Evolutionary conservation across 2,113 vertebrate species (phyloP).

Genomic region (Leiothrix lutea): DNA sequence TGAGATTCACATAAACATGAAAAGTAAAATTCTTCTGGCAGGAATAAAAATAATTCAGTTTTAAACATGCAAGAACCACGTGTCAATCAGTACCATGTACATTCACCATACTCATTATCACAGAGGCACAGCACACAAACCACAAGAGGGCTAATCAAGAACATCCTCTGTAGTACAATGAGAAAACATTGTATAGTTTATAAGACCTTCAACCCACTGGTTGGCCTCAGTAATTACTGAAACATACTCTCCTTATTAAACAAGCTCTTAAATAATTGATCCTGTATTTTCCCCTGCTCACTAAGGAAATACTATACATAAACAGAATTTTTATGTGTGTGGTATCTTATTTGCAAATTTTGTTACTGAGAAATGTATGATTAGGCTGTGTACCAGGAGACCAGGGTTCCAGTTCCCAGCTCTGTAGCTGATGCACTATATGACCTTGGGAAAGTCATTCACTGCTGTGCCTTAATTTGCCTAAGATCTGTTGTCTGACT

Average conservation of each 20-base stretch:
- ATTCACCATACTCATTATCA: not conserved
- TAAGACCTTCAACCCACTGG: conserved; percentile 38
- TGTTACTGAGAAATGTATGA: conserved; percentile 2
- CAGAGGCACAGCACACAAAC: not conserved
- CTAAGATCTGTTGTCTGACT: not conserved
- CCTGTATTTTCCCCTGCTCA: conserved; percentile 29
- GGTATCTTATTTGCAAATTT: conserved; percentile 61
- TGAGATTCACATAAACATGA: not conserved
- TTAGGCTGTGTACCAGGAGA: not conserved
- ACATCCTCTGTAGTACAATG: not conserved
- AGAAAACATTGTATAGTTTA: conserved; percentile 27
- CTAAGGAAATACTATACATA: conserved; percentile 34
- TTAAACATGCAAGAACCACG: not conserved
- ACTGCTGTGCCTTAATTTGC: not conserved
- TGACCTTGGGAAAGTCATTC: conserved; percentile 9
- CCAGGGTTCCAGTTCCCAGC: not conserved
- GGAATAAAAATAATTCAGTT: not conserved
- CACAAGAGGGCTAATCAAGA: conserved; percentile 43
- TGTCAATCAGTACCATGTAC: not conserved
- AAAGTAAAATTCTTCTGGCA: not conserved
- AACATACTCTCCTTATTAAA: conserved; percentile 56
- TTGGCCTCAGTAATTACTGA: conserved; percentile 53
- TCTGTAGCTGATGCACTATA: not conserved
- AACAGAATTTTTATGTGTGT: conserved; percentile 40
- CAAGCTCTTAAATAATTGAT: conserved; percentile 45